Evolutionary conservation across 2,888 invertebrate species (phyloP), one percentile per base, ranked within the genome.

Genomic region (Ormyrus thymus): DNA sequence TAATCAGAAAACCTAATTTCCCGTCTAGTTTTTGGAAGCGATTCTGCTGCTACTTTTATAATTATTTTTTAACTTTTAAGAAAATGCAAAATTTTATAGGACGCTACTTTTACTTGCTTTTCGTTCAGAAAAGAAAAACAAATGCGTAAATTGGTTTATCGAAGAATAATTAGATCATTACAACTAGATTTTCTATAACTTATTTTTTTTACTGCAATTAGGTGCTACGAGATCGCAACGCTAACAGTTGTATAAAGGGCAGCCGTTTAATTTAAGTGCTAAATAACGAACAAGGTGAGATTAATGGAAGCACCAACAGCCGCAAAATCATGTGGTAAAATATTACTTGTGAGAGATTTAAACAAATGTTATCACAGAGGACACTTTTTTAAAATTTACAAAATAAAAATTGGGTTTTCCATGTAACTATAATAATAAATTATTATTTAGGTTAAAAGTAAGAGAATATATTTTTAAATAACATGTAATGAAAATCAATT

Each of bases 251-350:
- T 62, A 83, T 84, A 53, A 87, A 85, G 81, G 83, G 86, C 59
- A 87, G 85, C 85, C 85, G 86, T 74, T 86, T 84, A 45, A 82
- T 86, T 81, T 81, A 69, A 69, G 72, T 80, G 80, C 53, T 86
- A 61, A 80, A 75, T 66, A 87, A 86, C 56, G 89, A 89, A 65
- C 83, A 83, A 55, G 84, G 85, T 48, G 86, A 88, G 50, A 83
- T 87, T 50, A 92, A 92, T 0, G 91, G 92, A 70, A 90, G 90
- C 86, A 89, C 91, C 11, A 79, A 81, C 55, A 81, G 83, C 29
- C 69, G 59, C 65, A 8, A 76, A 76, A 69, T 66, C 56, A 48
- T 15, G 53, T 58, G 48, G 59, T 46, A 51, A 51, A 56, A 75
- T 53, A 74, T 50, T 8, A 45, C 68, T 56, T 51, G 59, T 43